Base-by-base conservation (phyloP, 2,888 invertebrate genomes). In the Ischnus inquisitorius region DNA sequence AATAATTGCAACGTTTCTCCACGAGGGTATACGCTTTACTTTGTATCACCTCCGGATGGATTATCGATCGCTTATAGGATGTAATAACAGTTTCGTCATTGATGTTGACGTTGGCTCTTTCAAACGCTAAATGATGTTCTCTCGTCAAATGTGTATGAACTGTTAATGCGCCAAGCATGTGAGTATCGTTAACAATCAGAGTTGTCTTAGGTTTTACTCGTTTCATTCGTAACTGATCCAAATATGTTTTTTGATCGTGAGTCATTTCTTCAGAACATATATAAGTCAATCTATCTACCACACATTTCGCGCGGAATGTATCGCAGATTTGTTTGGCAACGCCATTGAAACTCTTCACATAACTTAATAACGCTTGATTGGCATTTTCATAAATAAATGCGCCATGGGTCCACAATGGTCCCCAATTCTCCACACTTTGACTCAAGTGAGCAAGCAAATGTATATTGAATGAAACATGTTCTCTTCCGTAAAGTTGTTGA, bases 381-480 rank as follows among this genome's bases (percentile, higher is more conserved):
- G n/a, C n/a, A n/a, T n/a, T n/a, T n/a, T n/a, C n/a, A n/a, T n/a
- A n/a, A n/a, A n/a, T n/a, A 48, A 84, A 84, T 3, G 69, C 67
- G 78, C 80, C 82, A 51, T 85, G 82, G 48, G 65, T 69, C 75
- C 69, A 82, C 8, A 85, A 22, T 19, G 85, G 85, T 16, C 79
- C 79, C 71, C 77, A 85, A 34, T 78, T 68, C 28, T 43, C 39
- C 14, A 79, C 82, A 75, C 71, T 79, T 68, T 74, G 16, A 16
- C 43, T 10, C 25, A 85, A 51, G 75, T 82, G 85, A 12, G 68
- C 46, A 28, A 79, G 46, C 41, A 84, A 67, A 62, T 85, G 85
- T 14, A 85, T 57, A 51, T 82, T 85, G 46, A 79, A 85, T 25
- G 79, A 69, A 51, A 82, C 65, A 25, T 74, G 14, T 46, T 74